A percentile compares a stretch with the other conserved stretches of the same genome.
Conservation (phyloP, 92 coral and sea anemone species). For the Paramuricea clavata region DNA sequence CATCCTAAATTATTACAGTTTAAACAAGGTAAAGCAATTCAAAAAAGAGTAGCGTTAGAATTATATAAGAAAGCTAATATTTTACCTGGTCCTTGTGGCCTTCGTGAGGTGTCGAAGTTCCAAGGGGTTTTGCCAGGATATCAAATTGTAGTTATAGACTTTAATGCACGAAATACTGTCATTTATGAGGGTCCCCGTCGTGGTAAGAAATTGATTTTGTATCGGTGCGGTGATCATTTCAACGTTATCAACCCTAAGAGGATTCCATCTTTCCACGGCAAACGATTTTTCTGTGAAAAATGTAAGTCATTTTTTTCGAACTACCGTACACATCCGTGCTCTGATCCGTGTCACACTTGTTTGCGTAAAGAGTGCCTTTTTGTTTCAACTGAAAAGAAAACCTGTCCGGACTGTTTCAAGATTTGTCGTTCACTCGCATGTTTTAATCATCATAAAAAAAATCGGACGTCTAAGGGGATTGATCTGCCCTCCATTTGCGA, state of each 20-base stretch:
- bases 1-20: constrained; percentile 13
- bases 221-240: constrained; percentile 14
- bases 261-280: constrained; percentile 37
- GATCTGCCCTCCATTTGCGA: constrained; percentile 25
- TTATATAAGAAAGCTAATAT: constrained; percentile 24
- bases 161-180: constrained; percentile 8
- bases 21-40: constrained; percentile 1
- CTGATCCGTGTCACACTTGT: constrained; percentile 39
- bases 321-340: constrained; percentile 7
- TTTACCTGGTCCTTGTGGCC: constrained; percentile 40
- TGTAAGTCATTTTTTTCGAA: constrained; percentile 4
- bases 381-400: neutral
- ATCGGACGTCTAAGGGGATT: constrained; percentile 7
- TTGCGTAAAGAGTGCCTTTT: constrained; percentile 16
- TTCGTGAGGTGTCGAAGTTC: constrained; percentile 23
- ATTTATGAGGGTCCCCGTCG: constrained; percentile 15
- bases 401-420: constrained; percentile 40
- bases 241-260: constrained; percentile 15
- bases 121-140: constrained; percentile 30
- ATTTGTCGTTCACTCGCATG: constrained; percentile 39
- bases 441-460: constrained; percentile 42
- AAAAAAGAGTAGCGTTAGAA: constrained; percentile 1
- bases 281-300: constrained; percentile 20
- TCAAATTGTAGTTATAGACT: constrained; percentile 17
- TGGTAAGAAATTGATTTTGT: neutral